These are phyloP conservation scores for Poecilia velifera DNA, from an alignment of 2,797 vertebrate genomes.

Conservation along the genomic window DNA sequence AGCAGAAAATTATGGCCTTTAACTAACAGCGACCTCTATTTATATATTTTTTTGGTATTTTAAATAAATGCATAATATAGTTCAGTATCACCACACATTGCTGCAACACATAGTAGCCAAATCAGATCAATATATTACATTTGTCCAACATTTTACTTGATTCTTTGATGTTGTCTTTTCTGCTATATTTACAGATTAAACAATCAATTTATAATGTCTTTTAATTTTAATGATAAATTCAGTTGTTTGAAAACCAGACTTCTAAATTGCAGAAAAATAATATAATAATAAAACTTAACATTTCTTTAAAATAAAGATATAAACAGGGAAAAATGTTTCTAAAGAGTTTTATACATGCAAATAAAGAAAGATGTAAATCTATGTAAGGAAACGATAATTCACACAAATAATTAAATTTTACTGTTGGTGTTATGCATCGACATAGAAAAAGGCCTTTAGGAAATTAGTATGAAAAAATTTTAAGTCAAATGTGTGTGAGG, in stretches of 20 bases:
- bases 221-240: neutral
- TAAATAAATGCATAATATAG: constrained; percentile 6
- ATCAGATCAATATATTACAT: neutral
- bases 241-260: neutral
- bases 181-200: neutral
- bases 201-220: neutral
- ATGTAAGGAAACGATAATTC: neutral
- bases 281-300: neutral
- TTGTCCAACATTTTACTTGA: neutral
- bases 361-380: neutral
- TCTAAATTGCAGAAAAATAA: neutral
- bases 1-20: neutral
- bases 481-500: neutral
- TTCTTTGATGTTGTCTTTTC: neutral
- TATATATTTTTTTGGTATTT: constrained; percentile 2
- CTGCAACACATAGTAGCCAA: neutral
- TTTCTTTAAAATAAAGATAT: neutral
- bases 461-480: neutral
- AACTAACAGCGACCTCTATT: neutral
- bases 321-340: neutral
- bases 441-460: neutral
- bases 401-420: neutral
- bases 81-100: neutral
- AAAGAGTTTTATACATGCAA: neutral
- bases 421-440: neutral